These are phyloP conservation scores for Sphaerophoria taeniata DNA, from an alignment of 2,888 invertebrate genomes.

Conservation along the genomic window DNA sequence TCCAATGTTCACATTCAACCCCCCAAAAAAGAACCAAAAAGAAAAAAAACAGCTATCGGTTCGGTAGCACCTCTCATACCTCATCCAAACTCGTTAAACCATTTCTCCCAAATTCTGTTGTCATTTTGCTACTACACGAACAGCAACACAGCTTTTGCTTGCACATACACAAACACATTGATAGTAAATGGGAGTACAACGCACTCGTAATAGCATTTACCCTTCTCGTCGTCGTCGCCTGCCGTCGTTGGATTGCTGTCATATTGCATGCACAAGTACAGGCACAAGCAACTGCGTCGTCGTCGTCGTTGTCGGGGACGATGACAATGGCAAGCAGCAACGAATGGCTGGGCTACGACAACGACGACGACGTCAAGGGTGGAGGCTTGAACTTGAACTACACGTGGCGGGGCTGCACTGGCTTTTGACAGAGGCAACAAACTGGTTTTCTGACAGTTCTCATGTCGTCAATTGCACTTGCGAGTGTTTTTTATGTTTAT, in stretches of 20 bases:
- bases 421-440: conserved; percentile 79
- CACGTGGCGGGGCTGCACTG: conserved; percentile 82
- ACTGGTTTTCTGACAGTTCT: conserved; percentile 76
- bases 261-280: conserved; percentile 18
- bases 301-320: conserved; percentile 10
- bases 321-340: background rate
- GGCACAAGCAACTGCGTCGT: conserved; percentile 20
- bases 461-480: conserved; percentile 64
- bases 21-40: conserved; percentile 33
- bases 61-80: conserved; percentile 1
- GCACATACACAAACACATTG: conserved; percentile 49
- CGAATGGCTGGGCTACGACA: background rate
- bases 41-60: background rate
- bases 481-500: conserved; percentile 22
- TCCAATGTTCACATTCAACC: conserved; percentile 35
- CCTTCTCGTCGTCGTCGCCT: conserved; percentile 6
- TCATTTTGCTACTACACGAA: conserved; percentile 44
- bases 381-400: conserved; percentile 82
- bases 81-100: conserved; percentile 6
- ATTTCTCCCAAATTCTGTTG: conserved; percentile 34
- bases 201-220: conserved; percentile 62
- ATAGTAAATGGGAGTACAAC: conserved; percentile 63
- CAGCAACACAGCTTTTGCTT: conserved; percentile 22
- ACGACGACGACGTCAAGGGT: conserved; percentile 55
- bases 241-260: background rate